A percentile compares a stretch with the other conserved stretches of the same genome.
These are phyloP conservation scores for Rhopalosiphum padi DNA, from an alignment of 1,140 invertebrate species.

Conservation along the genomic window DNA sequence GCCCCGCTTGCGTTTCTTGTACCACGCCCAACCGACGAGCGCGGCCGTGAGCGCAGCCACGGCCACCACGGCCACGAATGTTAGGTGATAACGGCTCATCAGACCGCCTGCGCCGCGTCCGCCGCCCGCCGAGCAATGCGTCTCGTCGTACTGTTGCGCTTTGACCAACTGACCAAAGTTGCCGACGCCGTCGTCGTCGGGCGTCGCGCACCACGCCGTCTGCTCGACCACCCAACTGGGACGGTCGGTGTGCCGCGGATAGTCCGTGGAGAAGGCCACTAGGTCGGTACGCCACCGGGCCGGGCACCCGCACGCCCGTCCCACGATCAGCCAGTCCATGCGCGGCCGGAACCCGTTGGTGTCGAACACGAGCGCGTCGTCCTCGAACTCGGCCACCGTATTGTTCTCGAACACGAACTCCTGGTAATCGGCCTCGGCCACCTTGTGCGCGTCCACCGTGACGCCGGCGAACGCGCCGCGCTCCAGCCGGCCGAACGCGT, in stretches of 20 bases:
- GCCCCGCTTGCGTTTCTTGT: slow-evolving; percentile 61
- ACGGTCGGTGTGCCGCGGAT: slow-evolving; percentile 55
- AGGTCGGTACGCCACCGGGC: slow-evolving; percentile 64
- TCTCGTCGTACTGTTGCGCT: slow-evolving; percentile 26
- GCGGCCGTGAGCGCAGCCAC: slow-evolving; percentile 60
- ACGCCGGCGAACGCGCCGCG: slow-evolving; percentile 72
- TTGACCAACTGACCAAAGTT: slow-evolving; percentile 43
- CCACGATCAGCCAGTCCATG: slow-evolving; percentile 70
- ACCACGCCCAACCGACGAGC: slow-evolving; percentile 62
- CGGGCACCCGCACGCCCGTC: slow-evolving; percentile 69
- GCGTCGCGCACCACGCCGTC: slow-evolving; percentile 59
- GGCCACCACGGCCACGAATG: slow-evolving; percentile 46
- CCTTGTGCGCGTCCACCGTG: slow-evolving; percentile 64
- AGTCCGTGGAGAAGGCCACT: slow-evolving; percentile 64
- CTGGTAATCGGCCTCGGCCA: slow-evolving; percentile 62
- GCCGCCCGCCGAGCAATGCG: slow-evolving; percentile 34
- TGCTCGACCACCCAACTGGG: slow-evolving; percentile 60
- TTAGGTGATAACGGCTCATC: slow-evolving; percentile 62
- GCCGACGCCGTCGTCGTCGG: slow-evolving; percentile 54
- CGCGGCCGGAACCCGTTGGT: slow-evolving; percentile 66
- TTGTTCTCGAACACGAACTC: slow-evolving; percentile 74
- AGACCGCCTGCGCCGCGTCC: slow-evolving; percentile 60
- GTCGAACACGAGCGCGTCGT: slow-evolving; percentile 70
- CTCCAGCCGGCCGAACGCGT: slow-evolving; percentile 68
- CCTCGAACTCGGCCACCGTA: slow-evolving; percentile 67